Evolutionary conservation across 2,888 invertebrate genomes (phyloP).

Genomic region (Dorcus hopei): DNA sequence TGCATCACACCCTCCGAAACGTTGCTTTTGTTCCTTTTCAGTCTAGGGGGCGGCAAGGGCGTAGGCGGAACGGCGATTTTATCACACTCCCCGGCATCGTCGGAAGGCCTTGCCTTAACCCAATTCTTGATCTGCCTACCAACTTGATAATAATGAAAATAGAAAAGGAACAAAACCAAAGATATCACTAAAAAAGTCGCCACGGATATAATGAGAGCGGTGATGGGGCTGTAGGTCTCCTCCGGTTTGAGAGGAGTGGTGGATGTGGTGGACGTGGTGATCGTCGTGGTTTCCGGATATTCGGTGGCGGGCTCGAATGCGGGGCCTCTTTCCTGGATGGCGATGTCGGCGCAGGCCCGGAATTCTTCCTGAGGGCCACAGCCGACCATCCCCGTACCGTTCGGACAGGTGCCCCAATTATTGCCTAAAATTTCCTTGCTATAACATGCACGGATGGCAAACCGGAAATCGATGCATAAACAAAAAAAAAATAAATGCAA

Average conservation of each 20-base stretch:
- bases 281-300: slow-evolving; percentile 43
- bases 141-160: slow-evolving; percentile 74
- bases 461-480: background rate
- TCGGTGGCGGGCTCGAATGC: slow-evolving; percentile 40
- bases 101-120: slow-evolving; percentile 52
- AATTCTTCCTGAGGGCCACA: slow-evolving; percentile 90
- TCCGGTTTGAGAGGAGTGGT: slow-evolving; percentile 30
- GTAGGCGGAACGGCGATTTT: slow-evolving; percentile 10
- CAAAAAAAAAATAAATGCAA: background rate
- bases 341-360: slow-evolving; percentile 78
- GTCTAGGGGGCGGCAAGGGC: slow-evolving; percentile 42
- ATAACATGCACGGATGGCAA: background rate
- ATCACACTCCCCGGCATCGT: slow-evolving; percentile 13
- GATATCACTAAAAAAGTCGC: slow-evolving; percentile 65
- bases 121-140: slow-evolving; percentile 65
- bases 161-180: slow-evolving; percentile 64
- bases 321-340: slow-evolving; percentile 59
- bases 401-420: slow-evolving; percentile 75
- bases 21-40: slow-evolving; percentile 24
- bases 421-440: slow-evolving; percentile 48
- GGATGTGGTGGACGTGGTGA: slow-evolving; percentile 9
- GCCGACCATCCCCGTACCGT: slow-evolving; percentile 75
- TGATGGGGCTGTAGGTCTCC: slow-evolving; percentile 50
- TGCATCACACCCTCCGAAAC: slow-evolving; percentile 25
- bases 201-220: slow-evolving; percentile 60